Conservation (phyloP, 1,140 invertebrate genomes). For the Paramacrobiotus metropolitanus region DNA sequence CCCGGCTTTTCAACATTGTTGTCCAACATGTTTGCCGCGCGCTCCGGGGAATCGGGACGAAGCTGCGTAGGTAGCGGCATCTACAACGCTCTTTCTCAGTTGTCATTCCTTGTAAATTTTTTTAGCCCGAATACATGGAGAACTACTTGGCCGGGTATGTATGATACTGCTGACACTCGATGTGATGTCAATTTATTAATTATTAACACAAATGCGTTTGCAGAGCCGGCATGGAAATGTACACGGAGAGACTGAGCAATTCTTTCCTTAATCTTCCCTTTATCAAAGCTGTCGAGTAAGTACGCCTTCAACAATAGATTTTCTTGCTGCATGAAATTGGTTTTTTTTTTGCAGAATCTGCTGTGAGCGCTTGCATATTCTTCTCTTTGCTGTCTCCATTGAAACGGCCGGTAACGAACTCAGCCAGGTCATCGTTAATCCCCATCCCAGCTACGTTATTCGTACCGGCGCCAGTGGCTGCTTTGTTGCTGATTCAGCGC, state of each 20-base stretch:
- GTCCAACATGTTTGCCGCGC: conserved; percentile 34
- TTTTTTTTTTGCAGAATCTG: neutral
- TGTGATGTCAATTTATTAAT: too few species aligned
- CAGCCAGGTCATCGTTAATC: neutral
- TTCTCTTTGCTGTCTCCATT: neutral
- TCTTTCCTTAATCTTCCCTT: neutral
- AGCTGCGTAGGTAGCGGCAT: neutral
- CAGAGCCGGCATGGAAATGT: conserved; percentile 33
- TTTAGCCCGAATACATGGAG: conserved; percentile 27
- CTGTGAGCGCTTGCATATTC: neutral
- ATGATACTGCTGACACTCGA: too few species aligned
- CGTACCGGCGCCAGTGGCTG: neutral
- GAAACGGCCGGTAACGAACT: neutral
- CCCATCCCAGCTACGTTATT: neutral
- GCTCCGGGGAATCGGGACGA: conserved; percentile 23
- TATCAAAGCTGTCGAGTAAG: neutral
- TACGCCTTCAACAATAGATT: too few species aligned
- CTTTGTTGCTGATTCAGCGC: neutral
- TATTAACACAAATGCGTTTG: too few species aligned
- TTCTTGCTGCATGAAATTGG: too few species aligned
- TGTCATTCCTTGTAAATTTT: conserved; percentile 5
- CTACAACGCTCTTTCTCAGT: neutral
- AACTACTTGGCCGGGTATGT: conserved; percentile 27
- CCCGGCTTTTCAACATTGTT: conserved; percentile 35
- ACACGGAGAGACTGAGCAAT: neutral